Evolutionary conservation across 2,797 vertebrate genomes (phyloP).

Genomic region (Sebastes variabilis): DNA sequence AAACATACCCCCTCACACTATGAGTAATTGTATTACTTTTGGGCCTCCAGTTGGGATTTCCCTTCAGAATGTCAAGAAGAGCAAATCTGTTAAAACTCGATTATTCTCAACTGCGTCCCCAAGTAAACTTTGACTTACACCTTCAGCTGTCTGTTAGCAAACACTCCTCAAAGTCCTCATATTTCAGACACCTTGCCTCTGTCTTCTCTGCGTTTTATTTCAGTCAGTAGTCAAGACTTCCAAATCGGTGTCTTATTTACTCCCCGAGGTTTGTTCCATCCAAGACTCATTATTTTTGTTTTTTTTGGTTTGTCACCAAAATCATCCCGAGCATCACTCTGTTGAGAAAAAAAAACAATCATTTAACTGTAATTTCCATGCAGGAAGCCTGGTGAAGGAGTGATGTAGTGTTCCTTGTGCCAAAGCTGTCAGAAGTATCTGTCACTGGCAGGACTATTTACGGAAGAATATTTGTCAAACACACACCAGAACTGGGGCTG

Average conservation of each 20-base stretch:
- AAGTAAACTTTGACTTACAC: conserved; percentile 7
- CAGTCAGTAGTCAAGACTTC: conserved; percentile 8
- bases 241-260: conserved; percentile 18
- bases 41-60: conserved; percentile 8
- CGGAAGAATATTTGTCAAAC: conserved; percentile 62
- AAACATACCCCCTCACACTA: neutral
- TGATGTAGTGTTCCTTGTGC: conserved; percentile 58
- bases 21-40: neutral
- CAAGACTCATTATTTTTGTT: neutral
- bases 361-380: conserved; percentile 62
- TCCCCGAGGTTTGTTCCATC: conserved; percentile 11
- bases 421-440: conserved; percentile 57
- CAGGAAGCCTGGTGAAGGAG: conserved; percentile 38
- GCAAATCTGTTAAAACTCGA: conserved; percentile 15
- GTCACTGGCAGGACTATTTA: conserved; percentile 67
- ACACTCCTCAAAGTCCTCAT: neutral
- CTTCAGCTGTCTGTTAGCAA: conserved; percentile 4
- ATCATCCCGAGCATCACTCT: conserved; percentile 14
- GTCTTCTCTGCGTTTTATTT: neutral
- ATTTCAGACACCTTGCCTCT: neutral
- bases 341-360: conserved; percentile 30
- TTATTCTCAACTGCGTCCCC: conserved; percentile 7
- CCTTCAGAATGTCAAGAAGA: neutral
- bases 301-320: conserved; percentile 27
- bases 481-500: neutral